phyloP scores from a whole-genome alignment of 2,113 vertebrate genomes.

The Atrichornis clamosus region DNA sequence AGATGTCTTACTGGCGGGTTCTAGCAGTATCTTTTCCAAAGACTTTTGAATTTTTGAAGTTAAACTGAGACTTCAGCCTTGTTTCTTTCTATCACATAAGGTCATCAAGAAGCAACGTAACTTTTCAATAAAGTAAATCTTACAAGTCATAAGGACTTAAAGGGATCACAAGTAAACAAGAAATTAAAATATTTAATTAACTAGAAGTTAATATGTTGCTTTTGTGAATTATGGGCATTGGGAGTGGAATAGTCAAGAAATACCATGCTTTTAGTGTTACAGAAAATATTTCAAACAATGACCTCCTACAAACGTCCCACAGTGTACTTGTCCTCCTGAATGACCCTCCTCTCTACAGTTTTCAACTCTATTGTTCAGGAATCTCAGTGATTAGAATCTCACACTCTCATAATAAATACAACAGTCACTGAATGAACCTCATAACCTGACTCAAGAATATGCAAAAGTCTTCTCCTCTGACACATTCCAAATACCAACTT shows the following conservation, averaged over 20 bases:
- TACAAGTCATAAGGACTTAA: background rate
- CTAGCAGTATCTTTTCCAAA: background rate
- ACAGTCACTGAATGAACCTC: background rate
- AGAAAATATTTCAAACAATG: background rate
- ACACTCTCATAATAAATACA: background rate
- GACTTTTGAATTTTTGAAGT: background rate
- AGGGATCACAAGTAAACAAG: background rate
- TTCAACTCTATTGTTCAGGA: background rate
- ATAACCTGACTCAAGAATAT: background rate
- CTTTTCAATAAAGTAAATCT: background rate
- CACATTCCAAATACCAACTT: background rate
- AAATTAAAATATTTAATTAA: background rate
- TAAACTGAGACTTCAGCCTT: background rate
- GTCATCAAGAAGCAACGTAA: background rate
- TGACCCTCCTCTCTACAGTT: background rate
- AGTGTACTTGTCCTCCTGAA: background rate
- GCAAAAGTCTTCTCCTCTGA: background rate
- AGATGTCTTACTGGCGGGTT: background rate
- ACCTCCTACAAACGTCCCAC: background rate
- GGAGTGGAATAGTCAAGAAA: background rate
- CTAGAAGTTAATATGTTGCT: background rate
- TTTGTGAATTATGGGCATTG: background rate
- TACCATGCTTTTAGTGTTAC: accelerated
- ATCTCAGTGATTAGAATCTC: background rate
- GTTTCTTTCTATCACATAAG: background rate